Percentiles rank a stretch among this genome's conserved stretches.
Evolutionary conservation across 2,797 vertebrate species (phyloP).

Genomic region (Sebastes jordani): DNA sequence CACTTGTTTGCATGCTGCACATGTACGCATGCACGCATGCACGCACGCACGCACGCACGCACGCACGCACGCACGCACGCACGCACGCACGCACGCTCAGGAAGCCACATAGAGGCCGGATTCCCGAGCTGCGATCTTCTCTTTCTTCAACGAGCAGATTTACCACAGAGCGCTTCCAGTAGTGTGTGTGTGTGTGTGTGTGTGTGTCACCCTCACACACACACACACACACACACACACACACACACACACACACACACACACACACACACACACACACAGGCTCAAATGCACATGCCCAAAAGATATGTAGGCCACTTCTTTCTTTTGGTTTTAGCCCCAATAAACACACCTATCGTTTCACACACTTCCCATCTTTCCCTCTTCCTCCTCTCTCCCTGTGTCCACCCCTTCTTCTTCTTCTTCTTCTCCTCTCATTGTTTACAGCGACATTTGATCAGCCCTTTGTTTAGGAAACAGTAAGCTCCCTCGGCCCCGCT

Average conservation of each 20-base stretch:
- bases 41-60: background rate
- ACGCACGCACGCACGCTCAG: background rate
- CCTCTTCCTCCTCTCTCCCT: background rate
- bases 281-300: background rate
- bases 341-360: slow-evolving; percentile 11
- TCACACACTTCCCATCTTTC: background rate
- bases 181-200: too few species aligned
- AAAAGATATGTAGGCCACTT: background rate
- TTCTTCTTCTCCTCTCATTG: slow-evolving; percentile 7
- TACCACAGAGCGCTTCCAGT: background rate
- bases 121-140: background rate
- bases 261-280: background rate
- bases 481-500: slow-evolving; percentile 4
- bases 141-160: background rate
- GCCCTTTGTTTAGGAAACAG: slow-evolving; percentile 32
- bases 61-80: background rate
- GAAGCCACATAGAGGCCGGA: background rate
- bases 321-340: background rate
- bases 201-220: background rate
- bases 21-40: background rate
- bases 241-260: background rate
- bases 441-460: slow-evolving; percentile 36
- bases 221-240: background rate
- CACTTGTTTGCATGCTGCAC: background rate
- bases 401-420: too few species aligned